These are phyloP conservation scores for Zenarchopterus dispar DNA, from an alignment of 2,797 vertebrate species.

Conservation along the genomic window DNA sequence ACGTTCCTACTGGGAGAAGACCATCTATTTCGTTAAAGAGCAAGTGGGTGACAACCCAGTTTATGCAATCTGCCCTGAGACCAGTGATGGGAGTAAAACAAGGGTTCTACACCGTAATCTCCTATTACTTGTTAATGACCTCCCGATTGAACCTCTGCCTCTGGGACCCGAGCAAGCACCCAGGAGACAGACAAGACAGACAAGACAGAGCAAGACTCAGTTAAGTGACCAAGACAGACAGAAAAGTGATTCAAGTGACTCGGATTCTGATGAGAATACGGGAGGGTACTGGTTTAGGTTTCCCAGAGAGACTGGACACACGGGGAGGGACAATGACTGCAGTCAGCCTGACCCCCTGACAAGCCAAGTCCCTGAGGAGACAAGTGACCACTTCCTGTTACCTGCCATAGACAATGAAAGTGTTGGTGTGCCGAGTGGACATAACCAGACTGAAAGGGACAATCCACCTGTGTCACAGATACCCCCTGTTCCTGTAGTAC, in stretches of 20 bases:
- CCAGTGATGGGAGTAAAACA: background rate
- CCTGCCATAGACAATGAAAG: background rate
- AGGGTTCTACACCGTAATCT: constrained; percentile 1
- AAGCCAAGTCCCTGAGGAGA: background rate
- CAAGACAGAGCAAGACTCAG: background rate
- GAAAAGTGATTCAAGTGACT: background rate
- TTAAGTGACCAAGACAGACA: background rate
- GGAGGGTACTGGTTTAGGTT: background rate
- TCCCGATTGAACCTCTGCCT: background rate
- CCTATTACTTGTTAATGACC: constrained; percentile 1
- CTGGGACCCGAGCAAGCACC: background rate
- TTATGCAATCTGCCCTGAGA: background rate
- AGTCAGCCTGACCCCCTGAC: background rate
- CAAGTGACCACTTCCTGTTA: background rate
- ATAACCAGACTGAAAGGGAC: background rate
- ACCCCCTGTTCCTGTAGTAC: background rate
- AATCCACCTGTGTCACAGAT: background rate
- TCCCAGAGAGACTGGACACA: background rate
- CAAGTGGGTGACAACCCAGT: constrained; percentile 3
- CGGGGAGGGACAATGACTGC: background rate
- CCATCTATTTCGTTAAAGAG: background rate
- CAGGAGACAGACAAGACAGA: background rate
- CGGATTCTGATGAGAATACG: background rate
- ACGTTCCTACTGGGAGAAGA: no score
- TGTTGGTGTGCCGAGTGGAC: background rate